A percentile compares a stretch with the other conserved stretches of the same genome.
Conservation (phyloP, 2,797 vertebrate species). For the Setipinna tenuifilis region DNA sequence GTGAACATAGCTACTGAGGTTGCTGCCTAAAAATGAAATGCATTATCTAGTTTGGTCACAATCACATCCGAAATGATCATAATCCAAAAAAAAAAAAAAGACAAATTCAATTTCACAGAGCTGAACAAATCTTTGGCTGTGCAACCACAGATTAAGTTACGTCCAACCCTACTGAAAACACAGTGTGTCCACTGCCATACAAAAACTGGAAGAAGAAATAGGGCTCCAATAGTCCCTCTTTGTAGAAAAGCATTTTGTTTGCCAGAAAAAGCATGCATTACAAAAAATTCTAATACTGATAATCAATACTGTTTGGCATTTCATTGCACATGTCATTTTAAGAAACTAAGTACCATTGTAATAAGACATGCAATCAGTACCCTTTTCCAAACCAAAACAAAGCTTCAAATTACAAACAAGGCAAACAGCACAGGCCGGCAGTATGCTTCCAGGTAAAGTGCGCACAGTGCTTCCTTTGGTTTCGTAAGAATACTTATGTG, state of each 20-base stretch:
- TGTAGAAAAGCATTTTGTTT: background rate
- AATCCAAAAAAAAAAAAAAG: background rate
- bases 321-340: conserved; percentile 56
- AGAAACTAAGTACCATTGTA: background rate
- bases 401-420: conserved; percentile 5
- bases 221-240: conserved; percentile 3
- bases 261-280: background rate
- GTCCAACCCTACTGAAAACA: background rate
- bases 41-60: conserved; percentile 20
- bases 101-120: background rate
- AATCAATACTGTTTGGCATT: conserved; percentile 65
- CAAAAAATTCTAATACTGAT: background rate
- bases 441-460: conserved; percentile 49
- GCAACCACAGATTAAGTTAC: background rate
- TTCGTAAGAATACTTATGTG: conserved; percentile 29
- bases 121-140: conserved; percentile 2
- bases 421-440: conserved; percentile 27
- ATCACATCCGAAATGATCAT: background rate
- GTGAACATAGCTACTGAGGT: conserved; percentile 21
- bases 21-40: background rate
- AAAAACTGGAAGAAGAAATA: background rate
- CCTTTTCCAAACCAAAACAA: background rate
- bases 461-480: conserved; percentile 44
- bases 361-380: background rate
- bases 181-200: background rate